Conservation (phyloP, 2,113 vertebrate species). For the Alouatta palliata region DNA sequence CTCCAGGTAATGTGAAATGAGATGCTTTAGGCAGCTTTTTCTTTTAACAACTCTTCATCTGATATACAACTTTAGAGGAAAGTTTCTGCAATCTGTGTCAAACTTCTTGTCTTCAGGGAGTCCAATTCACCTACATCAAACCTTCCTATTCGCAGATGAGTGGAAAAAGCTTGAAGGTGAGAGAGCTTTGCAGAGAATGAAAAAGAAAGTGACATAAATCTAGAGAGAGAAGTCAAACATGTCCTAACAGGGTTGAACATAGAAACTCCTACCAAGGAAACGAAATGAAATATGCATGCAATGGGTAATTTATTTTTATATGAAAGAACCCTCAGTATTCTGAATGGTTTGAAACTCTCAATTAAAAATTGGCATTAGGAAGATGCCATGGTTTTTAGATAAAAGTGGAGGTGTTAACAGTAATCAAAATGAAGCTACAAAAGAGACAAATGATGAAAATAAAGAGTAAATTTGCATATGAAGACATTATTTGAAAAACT, state of each 20-base stretch:
- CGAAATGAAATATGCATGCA: slow-evolving; percentile 46
- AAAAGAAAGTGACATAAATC: slow-evolving; percentile 61
- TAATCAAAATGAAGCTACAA: not conserved
- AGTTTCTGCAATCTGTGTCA: slow-evolving; percentile 11
- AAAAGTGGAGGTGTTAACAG: not conserved
- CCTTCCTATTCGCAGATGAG: slow-evolving; percentile 52
- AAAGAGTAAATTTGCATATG: not conserved
- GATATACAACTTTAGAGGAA: slow-evolving; percentile 29
- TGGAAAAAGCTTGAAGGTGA: slow-evolving; percentile 42
- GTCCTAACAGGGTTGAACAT: not conserved
- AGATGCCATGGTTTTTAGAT: not conserved
- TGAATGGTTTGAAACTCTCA: not conserved
- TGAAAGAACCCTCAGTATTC: not conserved
- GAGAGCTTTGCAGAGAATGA: not conserved
- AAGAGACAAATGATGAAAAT: not conserved
- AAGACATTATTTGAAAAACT: not conserved
- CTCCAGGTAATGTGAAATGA: slow-evolving; percentile 15
- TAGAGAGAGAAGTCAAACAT: slow-evolving; percentile 57
- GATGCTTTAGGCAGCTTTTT: slow-evolving; percentile 50
- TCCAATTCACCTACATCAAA: not conserved
- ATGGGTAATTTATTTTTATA: slow-evolving; percentile 34
- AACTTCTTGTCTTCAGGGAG: slow-evolving; percentile 7
- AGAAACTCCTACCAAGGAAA: slow-evolving; percentile 25
- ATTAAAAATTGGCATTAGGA: not conserved
- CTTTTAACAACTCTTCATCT: slow-evolving; percentile 51